Conservation (phyloP, 2,113 vertebrate genomes). For the Lepus americanus region DNA sequence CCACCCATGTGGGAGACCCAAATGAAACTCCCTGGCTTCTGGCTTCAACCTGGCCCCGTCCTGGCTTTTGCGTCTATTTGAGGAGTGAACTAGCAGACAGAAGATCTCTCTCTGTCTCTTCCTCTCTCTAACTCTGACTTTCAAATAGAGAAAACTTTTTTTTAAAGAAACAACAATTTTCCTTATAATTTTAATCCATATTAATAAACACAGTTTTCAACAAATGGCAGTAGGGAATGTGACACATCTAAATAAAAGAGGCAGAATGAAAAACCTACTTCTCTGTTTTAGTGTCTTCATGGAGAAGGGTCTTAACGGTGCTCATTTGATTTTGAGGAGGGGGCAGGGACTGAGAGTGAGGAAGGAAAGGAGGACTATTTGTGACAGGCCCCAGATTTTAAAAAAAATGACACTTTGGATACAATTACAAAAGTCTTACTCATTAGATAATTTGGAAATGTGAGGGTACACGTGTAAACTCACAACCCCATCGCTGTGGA, state of each 20-base stretch:
- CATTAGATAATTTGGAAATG: slow-evolving; percentile 13
- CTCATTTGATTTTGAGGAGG: background rate
- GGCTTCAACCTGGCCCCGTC: no score
- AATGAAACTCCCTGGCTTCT: no score
- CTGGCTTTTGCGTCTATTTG: no score
- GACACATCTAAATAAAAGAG: background rate
- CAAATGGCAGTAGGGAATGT: background rate
- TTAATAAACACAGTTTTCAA: background rate
- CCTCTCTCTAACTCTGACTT: no score
- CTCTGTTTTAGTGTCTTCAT: background rate
- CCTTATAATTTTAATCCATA: background rate
- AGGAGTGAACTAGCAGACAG: no score
- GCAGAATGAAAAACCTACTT: background rate
- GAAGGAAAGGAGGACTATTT: background rate
- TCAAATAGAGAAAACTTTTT: no score
- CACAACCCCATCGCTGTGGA: background rate
- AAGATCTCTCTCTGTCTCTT: no score
- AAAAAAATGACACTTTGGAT: background rate
- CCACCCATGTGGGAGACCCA: no score
- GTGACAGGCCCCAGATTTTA: background rate
- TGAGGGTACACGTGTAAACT: background rate
- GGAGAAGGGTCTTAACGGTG: background rate
- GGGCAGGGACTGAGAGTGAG: background rate
- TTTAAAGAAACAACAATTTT: background rate
- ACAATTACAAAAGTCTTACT: background rate